Evolutionary conservation across 2,797 vertebrate genomes (phyloP).

Genomic region (Poecilia velifera): DNA sequence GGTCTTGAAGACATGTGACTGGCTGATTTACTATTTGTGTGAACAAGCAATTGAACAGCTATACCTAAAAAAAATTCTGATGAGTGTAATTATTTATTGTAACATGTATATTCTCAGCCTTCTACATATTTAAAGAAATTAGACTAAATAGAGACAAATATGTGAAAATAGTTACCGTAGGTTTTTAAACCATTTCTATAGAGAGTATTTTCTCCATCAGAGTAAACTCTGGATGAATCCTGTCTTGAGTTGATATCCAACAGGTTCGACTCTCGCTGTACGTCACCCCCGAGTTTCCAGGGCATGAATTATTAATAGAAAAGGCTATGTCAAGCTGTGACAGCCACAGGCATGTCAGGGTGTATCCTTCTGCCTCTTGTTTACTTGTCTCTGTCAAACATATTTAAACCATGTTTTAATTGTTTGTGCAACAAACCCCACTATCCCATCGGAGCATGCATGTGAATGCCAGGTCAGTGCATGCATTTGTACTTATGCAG

Average conservation of each 20-base stretch:
- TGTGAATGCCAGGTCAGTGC: slow-evolving; percentile 17
- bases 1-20: not conserved
- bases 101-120: not conserved
- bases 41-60: not conserved
- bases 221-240: slow-evolving; percentile 37
- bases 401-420: slow-evolving; percentile 15
- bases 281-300: slow-evolving; percentile 38
- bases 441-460: slow-evolving; percentile 19
- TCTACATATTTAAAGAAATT: not conserved
- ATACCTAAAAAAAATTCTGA: not conserved
- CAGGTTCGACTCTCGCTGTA: slow-evolving; percentile 53
- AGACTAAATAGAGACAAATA: not conserved
- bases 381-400: slow-evolving; percentile 31
- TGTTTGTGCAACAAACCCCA: slow-evolving; percentile 15
- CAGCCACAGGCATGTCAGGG: slow-evolving; percentile 44
- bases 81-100: not conserved
- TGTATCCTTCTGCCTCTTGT: slow-evolving; percentile 36
- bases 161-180: not conserved
- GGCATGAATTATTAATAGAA: slow-evolving; percentile 69
- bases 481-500: slow-evolving; percentile 20
- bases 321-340: slow-evolving; percentile 62
- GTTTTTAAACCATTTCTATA: slow-evolving; percentile 25
- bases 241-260: slow-evolving; percentile 31
- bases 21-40: not conserved
- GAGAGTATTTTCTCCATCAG: slow-evolving; percentile 14